A percentile compares a stretch with the other conserved stretches of the same genome.
Evolutionary conservation across 2,113 vertebrate genomes (phyloP).

Genomic region (Phoenicopterus ruber): DNA sequence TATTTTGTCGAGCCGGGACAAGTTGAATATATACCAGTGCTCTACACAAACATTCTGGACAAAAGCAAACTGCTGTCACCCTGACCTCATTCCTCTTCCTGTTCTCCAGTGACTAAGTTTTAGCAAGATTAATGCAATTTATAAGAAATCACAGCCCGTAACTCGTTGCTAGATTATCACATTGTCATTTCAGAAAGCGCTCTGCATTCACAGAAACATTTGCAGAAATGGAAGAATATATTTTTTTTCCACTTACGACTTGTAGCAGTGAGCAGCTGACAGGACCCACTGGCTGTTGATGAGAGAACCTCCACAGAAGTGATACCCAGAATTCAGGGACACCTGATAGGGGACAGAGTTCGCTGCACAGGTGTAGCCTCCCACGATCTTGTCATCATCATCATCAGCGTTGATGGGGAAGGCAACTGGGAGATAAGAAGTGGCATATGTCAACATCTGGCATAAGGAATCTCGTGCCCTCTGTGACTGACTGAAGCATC

Average conservation of each 20-base stretch:
- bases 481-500: neutral
- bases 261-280: slow-evolving; percentile 86
- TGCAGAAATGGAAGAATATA: neutral
- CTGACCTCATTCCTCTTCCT: neutral
- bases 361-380: slow-evolving; percentile 77
- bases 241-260: slow-evolving; percentile 66
- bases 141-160: neutral
- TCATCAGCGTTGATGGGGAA: neutral
- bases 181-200: neutral
- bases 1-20: neutral
- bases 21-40: too few relatives aligned
- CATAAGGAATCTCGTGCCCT: neutral
- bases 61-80: neutral
- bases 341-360: slow-evolving; percentile 76
- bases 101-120: neutral
- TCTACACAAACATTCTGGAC: neutral
- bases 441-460: neutral
- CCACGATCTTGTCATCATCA: slow-evolving; percentile 79
- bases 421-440: slow-evolving; percentile 21
- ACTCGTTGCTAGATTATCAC: neutral
- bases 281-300: slow-evolving; percentile 78
- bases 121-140: neutral
- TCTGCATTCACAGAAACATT: neutral
- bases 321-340: slow-evolving; percentile 80
- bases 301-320: slow-evolving; percentile 75